These are phyloP conservation scores for Falco rusticolus DNA, from an alignment of 2,797 vertebrate species.

Conservation along the genomic window DNA sequence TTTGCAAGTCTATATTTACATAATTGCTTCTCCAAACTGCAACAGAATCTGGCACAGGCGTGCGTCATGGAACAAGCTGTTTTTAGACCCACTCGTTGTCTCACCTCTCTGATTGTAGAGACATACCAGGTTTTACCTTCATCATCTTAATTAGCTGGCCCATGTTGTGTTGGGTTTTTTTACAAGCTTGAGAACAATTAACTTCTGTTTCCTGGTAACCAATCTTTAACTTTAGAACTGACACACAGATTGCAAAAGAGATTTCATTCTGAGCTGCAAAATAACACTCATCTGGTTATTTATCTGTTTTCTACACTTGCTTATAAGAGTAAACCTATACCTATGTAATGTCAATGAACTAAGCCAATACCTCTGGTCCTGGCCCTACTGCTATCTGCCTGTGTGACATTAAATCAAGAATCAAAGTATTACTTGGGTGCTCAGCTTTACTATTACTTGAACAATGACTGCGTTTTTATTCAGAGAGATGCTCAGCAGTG, in stretches of 20 bases:
- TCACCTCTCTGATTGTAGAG: constrained; percentile 17
- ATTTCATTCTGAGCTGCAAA: neutral
- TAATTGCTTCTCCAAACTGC: constrained; percentile 60
- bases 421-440: neutral
- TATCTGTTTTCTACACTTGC: neutral
- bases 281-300: neutral
- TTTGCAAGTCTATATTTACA: constrained; percentile 67
- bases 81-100: constrained; percentile 9
- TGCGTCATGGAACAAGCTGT: constrained; percentile 6
- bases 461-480: neutral
- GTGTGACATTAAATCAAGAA: neutral
- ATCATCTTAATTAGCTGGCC: constrained; percentile 18
- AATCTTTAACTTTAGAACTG: neutral
- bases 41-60: constrained; percentile 42
- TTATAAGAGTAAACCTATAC: neutral
- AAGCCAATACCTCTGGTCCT: neutral
- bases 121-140: neutral
- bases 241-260: neutral
- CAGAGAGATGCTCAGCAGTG: neutral
- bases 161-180: neutral
- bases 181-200: neutral
- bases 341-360: neutral
- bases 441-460: neutral
- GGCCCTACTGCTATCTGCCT: neutral
- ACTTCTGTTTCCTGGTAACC: constrained; percentile 6